A percentile compares a stretch with the other conserved stretches of the same genome.
Evolutionary conservation across 2,888 invertebrate genomes (phyloP).

Genomic region (Standfussiana lucernea): DNA sequence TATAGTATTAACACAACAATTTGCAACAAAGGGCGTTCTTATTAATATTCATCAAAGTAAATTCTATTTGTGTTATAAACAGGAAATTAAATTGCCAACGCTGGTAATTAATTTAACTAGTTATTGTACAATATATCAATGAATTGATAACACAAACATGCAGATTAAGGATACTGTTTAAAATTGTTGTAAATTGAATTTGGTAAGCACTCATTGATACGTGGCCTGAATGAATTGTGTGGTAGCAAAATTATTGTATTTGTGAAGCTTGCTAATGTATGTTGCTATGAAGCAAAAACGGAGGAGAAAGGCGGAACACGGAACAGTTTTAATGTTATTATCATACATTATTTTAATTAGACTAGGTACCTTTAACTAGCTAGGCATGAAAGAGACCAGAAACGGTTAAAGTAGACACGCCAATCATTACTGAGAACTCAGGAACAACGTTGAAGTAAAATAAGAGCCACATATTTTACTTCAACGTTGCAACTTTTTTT

Average conservation of each 20-base stretch:
- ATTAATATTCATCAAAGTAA: neutral
- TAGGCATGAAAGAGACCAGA: neutral
- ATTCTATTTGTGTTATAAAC: neutral
- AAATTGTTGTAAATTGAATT: conserved; percentile 41
- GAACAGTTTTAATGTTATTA: neutral
- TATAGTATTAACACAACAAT: neutral
- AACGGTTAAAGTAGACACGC: neutral
- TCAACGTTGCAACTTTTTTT: neutral
- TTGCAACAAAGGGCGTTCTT: neutral
- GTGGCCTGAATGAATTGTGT: neutral
- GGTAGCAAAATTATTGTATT: neutral
- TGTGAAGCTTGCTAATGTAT: neutral
- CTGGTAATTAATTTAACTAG: neutral
- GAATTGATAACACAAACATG: conserved; percentile 5
- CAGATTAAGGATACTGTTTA: conserved; percentile 10
- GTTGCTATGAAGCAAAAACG: neutral
- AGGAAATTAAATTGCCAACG: neutral
- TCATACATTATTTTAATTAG: neutral
- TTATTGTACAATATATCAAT: conserved; percentile 15
- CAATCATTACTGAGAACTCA: neutral
- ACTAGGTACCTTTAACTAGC: neutral
- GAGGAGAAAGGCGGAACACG: too few relatives aligned
- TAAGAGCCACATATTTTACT: neutral
- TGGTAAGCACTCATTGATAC: neutral
- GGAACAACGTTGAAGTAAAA: neutral